Percentiles rank a stretch among this genome's conserved stretches.
phyloP scores from a whole-genome alignment of 2,113 vertebrate genomes.

The Gila orcuttii region DNA sequence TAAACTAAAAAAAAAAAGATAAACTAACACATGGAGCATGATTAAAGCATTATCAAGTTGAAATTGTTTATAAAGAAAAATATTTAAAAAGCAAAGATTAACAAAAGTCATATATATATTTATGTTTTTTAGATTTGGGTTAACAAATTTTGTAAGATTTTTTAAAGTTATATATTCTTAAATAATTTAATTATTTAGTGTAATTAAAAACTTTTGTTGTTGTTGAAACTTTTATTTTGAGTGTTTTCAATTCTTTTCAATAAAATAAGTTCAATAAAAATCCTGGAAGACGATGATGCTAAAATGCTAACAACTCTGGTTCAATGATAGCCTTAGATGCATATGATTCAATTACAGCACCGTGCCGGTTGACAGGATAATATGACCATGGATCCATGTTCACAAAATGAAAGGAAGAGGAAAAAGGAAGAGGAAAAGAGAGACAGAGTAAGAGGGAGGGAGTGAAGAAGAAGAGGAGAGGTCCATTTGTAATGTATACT shows the following conservation, averaged over 20 bases:
- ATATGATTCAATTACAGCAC: conserved; percentile 49
- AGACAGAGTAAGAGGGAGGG: conserved; percentile 14
- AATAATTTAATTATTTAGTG: background rate
- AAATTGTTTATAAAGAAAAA: background rate
- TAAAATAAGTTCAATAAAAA: conserved; percentile 11
- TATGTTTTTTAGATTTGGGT: background rate
- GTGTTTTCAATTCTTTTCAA: background rate
- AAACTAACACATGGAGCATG: background rate
- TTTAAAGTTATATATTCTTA: too few relatives aligned
- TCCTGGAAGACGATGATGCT: conserved; percentile 13
- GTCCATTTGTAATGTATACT: conserved; percentile 63
- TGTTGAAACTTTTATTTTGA: background rate
- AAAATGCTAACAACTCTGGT: conserved; percentile 37
- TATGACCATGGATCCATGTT: conserved; percentile 52
- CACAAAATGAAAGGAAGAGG: conserved; percentile 48
- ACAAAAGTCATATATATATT: background rate
- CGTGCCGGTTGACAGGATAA: conserved; percentile 55
- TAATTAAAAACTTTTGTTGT: background rate
- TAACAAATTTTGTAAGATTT: background rate
- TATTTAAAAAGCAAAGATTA: too few relatives aligned
- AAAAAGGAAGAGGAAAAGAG: conserved; percentile 35
- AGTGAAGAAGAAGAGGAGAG: conserved; percentile 10
- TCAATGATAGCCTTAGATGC: conserved; percentile 51
- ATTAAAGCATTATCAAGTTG: background rate
- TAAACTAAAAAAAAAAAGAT: too few relatives aligned